Evolutionary conservation across 2,888 invertebrate genomes (phyloP).

Genomic region (Argyresthia albistria): DNA sequence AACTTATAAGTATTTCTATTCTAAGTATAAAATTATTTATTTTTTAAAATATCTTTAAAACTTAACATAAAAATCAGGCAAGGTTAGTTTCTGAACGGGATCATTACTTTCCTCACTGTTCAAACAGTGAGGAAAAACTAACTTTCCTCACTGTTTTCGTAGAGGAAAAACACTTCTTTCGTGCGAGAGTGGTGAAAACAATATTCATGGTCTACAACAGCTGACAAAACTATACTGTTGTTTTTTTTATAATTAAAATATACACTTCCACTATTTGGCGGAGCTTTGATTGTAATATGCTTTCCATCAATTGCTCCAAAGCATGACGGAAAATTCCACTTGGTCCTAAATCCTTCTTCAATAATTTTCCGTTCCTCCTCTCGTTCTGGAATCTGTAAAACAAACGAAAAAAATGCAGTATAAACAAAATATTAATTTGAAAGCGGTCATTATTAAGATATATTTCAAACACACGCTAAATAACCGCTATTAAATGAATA

Average conservation of each 20-base stretch:
- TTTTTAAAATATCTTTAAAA: too few species aligned
- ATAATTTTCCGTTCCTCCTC: slow-evolving; percentile 19
- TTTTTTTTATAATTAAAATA: slow-evolving; percentile 22
- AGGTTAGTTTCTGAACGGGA: too few species aligned
- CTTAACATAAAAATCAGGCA: too few species aligned
- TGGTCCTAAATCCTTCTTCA: slow-evolving; percentile 19
- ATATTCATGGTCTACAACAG: slow-evolving; percentile 16
- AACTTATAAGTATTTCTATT: too few species aligned
- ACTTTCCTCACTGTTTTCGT: too few species aligned
- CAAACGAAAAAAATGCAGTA: slow-evolving; percentile 11
- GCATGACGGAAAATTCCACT: slow-evolving; percentile 24
- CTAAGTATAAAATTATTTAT: too few species aligned
- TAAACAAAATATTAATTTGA: background rate
- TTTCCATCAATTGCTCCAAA: slow-evolving; percentile 25
- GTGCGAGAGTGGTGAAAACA: too few species aligned
- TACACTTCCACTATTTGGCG: slow-evolving; percentile 17
- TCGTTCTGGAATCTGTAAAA: slow-evolving; percentile 19
- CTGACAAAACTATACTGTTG: slow-evolving; percentile 16
- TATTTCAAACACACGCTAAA: slow-evolving; percentile 3
- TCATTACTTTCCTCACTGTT: too few species aligned
- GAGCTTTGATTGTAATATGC: slow-evolving; percentile 22
- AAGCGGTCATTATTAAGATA: slow-evolving; percentile 1
- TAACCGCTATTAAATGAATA: background rate
- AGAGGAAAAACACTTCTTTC: too few species aligned
- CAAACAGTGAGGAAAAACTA: too few species aligned